Evolutionary conservation across 2,113 vertebrate species (phyloP), one percentile per base, ranked within the genome.

Genomic region (Phalacrocorax pelagicus): DNA sequence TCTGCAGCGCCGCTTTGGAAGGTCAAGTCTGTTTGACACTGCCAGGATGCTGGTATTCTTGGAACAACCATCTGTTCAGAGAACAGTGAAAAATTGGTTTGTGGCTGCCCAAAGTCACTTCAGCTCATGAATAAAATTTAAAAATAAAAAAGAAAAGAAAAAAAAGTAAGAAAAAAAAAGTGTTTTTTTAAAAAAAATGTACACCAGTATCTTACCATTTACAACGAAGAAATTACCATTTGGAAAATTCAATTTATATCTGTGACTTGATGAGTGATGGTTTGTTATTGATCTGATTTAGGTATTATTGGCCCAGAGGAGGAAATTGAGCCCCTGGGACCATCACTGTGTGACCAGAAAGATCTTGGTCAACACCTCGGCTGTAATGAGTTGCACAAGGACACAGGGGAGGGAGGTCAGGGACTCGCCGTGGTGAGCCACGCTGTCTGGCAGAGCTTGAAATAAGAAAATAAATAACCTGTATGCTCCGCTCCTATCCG

Each of bases 31-130:
- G 81, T 81, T 52, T 94, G 84, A 91, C 94, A 93, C 40, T 92
- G 82, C 92, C 54, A 94, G 86, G 96, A 63, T 63, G 40, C 80
- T 75, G 89, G 27, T 96, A 81, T 96, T 97, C 94, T 96, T 84
- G 94, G 80, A 97, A 92, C 83, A 93, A 38, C 93, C 96, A 90
- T 86, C 93, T 96, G 88, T 80, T 97, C 94, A 78, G 88, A 81
- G 30, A 61, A 65, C 61, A 71, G 38, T 95, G 92, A 97, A 96
- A 97, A 94, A 97, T 80, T 55, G 79, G 66, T 71, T 79, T 72
- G 74, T 90, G 84, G 88, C 80, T 95, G 90, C 94, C 91, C 88
- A 74, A 93, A 91, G 94, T 95, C 91, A 94, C 77, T 96, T 79
- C 57, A 96, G 86, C 83, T 94, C 83, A 12, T n/a, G 84, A 89